These are phyloP conservation scores for Leptopilina drosophilae DNA, from an alignment of 2,888 invertebrate genomes.

Conservation along the genomic window DNA sequence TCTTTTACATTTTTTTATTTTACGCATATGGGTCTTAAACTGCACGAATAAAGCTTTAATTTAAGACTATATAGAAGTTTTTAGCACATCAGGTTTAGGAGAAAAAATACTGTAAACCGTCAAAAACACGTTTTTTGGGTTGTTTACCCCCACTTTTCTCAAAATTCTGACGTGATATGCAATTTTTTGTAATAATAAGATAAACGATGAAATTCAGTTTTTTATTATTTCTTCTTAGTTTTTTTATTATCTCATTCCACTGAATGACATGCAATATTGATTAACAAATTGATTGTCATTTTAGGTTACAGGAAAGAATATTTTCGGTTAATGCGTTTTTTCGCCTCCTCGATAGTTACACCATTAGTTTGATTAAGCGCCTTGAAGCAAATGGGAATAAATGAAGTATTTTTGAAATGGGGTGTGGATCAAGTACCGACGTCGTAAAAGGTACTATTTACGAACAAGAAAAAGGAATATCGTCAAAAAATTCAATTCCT, in stretches of 20 bases:
- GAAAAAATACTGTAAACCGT: too few relatives aligned
- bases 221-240: background rate
- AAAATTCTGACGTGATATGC: too few relatives aligned
- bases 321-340: background rate
- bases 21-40: too few relatives aligned
- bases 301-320: background rate
- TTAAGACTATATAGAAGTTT: too few relatives aligned
- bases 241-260: too few relatives aligned
- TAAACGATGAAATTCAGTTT: background rate
- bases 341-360: background rate
- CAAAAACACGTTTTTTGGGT: too few relatives aligned
- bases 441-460: constrained; percentile 55
- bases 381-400: constrained; percentile 33
- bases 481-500: constrained; percentile 47
- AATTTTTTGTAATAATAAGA: too few relatives aligned
- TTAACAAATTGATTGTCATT: background rate
- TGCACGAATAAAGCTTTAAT: too few relatives aligned
- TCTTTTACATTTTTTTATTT: too few relatives aligned
- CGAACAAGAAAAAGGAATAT: constrained; percentile 51
- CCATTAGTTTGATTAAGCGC: constrained; percentile 30
- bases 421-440: constrained; percentile 61
- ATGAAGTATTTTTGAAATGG: constrained; percentile 53
- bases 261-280: too few relatives aligned
- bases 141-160: too few relatives aligned
- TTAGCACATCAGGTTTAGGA: too few relatives aligned